Evolutionary conservation across 2,797 vertebrate species (phyloP).

Genomic region (Muscicapa striata): DNA sequence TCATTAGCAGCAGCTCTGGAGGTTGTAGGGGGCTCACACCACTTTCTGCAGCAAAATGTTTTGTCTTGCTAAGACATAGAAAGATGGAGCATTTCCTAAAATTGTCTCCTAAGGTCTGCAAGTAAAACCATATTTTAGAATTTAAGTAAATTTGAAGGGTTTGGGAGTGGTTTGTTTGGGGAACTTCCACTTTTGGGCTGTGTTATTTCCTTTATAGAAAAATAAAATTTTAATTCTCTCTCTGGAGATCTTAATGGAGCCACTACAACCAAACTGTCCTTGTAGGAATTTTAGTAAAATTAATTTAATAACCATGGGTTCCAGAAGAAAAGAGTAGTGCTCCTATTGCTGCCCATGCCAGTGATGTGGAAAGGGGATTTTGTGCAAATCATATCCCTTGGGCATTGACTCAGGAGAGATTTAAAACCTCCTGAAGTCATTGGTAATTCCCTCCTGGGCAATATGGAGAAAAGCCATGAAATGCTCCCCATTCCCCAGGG

Average conservation of each 20-base stretch:
- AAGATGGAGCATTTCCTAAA: background rate
- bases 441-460: background rate
- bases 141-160: fast-evolving
- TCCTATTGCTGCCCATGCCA: background rate
- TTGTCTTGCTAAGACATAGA: background rate
- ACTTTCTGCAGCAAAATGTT: background rate
- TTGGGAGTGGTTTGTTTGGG: background rate
- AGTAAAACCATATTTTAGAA: background rate
- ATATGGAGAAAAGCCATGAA: background rate
- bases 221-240: background rate
- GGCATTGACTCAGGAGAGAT: background rate
- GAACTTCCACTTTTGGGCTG: background rate
- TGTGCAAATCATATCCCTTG: background rate
- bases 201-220: background rate
- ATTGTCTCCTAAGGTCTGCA: background rate
- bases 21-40: background rate
- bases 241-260: background rate
- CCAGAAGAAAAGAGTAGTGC: background rate
- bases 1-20: background rate
- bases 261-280: background rate
- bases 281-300: background rate
- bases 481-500: background rate
- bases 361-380: background rate
- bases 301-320: background rate
- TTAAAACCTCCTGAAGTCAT: background rate